Evolutionary conservation across 2,888 invertebrate genomes (phyloP), one percentile per base, ranked within the genome.

Genomic region (Sarcophaga subvicina): DNA sequence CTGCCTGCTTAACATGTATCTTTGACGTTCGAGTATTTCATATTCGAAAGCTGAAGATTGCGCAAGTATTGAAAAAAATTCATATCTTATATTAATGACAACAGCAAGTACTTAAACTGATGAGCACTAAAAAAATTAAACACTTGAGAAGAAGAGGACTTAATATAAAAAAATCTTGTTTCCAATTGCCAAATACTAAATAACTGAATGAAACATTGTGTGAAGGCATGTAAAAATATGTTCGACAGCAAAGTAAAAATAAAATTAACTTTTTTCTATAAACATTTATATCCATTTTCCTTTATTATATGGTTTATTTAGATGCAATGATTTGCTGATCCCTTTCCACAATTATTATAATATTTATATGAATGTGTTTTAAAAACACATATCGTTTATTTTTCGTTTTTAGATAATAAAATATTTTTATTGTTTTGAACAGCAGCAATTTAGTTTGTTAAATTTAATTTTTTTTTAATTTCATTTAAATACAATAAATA

Each of bases 381-480:
- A 22, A 1, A 22, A 22, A 22, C 1, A 22, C 1, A 22, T 22
- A 22, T 22, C 22, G 22, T 22, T 22, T 22, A 1, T 1, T 22
- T 22, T 22, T 22, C 1, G 22, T 22, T 22, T 1, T 82, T 83
- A 49, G 78, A 72, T 78, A 83, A 83, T 83, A 83, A 83, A 83
- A 83, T 83, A 76, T 78, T 78, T 83, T 83, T 78, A 83, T 83
- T 78, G 78, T 72, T 83, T 83, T 83, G 72, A 72, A 67, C 67
- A 83, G 22, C 72, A 72, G 67, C 62, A 83, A 78, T 78, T 83
- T 62, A 78, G 72, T 78, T 62, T 49, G 37, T 63, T 72, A 67
- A 78, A 83, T n/a, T n/a, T n/a, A n/a, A n/a, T n/a, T n/a, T n/a
- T n/a, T n/a, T n/a, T n/a, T n/a, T n/a, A n/a, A n/a, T 67, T 60